A percentile compares a stretch with the other conserved stretches of the same genome.
These are phyloP conservation scores for Cheilinus undulatus DNA, from an alignment of 2,113 vertebrate genomes.

Conservation along the genomic window DNA sequence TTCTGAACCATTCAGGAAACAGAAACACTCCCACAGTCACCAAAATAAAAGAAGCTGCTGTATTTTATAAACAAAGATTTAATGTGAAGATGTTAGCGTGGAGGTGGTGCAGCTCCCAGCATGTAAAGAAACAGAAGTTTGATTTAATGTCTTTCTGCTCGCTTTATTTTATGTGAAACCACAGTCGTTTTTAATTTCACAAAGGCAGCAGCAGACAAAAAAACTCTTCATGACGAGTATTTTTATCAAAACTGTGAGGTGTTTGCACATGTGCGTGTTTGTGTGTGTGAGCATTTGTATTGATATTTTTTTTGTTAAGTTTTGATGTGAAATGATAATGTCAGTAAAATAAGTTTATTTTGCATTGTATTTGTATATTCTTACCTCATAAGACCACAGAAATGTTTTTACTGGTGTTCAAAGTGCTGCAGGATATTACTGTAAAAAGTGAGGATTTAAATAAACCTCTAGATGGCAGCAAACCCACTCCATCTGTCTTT, in stretches of 20 bases:
- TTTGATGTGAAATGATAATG: conserved; percentile 12
- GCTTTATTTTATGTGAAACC: background rate
- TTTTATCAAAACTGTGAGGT: conserved; percentile 46
- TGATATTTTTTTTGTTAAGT: background rate
- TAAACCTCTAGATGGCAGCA: conserved; percentile 65
- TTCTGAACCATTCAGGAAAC: conserved; percentile 33
- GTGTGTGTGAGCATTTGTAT: background rate
- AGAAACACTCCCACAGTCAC: conserved; percentile 2
- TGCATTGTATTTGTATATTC: conserved; percentile 39
- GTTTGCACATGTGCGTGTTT: background rate
- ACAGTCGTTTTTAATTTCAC: background rate
- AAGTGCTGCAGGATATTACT: conserved; percentile 34
- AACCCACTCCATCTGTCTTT: conserved; percentile 2
- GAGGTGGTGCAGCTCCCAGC: background rate
- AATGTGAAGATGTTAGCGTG: conserved; percentile 11
- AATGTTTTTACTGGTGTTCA: conserved; percentile 45
- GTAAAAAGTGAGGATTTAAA: conserved; percentile 34
- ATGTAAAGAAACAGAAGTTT: background rate
- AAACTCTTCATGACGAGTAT: conserved; percentile 8
- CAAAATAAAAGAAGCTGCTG: conserved; percentile 11
- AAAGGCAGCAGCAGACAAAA: conserved; percentile 5
- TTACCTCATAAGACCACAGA: conserved; percentile 56
- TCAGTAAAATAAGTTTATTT: conserved; percentile 19
- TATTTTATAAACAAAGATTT: conserved; percentile 6
- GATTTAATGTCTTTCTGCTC: background rate